A percentile compares a stretch with the other conserved stretches of the same genome.
phyloP scores from a whole-genome alignment of 2,888 invertebrate genomes.

The Tipula lateralis region DNA sequence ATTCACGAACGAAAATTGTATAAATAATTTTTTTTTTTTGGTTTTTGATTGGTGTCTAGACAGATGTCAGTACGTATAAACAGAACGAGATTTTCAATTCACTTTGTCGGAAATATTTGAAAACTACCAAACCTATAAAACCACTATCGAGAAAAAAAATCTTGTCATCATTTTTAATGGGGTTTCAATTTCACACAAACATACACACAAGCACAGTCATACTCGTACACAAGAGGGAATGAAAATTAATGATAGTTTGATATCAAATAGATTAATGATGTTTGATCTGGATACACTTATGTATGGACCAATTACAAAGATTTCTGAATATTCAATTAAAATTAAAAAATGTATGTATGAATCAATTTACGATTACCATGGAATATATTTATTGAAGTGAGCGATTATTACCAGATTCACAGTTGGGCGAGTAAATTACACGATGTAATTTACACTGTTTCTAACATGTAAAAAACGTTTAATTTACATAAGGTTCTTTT shows the following conservation, averaged over 20 bases:
- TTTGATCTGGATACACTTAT: background rate
- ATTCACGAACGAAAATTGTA: background rate
- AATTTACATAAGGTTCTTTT: no score
- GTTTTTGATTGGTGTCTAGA: slow-evolving; percentile 26
- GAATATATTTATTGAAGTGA: no score
- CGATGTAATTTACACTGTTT: no score
- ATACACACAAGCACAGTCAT: no score
- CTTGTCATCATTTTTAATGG: background rate
- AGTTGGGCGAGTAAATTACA: no score
- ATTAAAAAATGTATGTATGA: no score
- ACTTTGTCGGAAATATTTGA: background rate
- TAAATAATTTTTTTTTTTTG: background rate
- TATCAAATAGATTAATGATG: background rate
- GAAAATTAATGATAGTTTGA: background rate
- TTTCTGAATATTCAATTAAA: no score
- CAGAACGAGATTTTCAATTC: background rate
- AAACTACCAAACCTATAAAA: background rate
- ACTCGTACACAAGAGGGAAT: background rate
- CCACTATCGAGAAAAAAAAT: background rate
- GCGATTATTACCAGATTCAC: no score
- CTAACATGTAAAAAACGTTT: no score
- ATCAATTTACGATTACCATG: no score
- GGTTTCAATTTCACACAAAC: background rate
- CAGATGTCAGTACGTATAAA: slow-evolving; percentile 27
- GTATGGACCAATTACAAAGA: no score